Base-by-base conservation (phyloP, 2,113 vertebrate genomes). In the Hyla sarda region DNA sequence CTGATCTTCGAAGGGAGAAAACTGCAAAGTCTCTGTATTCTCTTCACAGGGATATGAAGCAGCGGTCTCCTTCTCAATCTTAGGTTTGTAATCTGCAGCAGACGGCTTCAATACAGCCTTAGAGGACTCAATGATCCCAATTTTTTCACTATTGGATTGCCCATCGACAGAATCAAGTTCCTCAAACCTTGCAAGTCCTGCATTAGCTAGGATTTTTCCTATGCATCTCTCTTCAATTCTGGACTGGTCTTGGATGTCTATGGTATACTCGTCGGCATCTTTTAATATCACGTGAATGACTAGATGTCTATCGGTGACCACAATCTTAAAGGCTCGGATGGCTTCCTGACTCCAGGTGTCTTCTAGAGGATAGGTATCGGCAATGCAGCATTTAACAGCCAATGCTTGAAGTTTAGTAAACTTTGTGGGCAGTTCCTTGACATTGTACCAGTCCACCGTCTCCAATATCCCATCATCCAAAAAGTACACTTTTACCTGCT, bases 381-480 rank as follows among this genome's bases (percentile, higher is more conserved):
- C 93, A 48, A 99, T 91, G 3, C 91, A 80, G 89, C 97, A 99
- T 88, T 91, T 96, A 58, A 97, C 82, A 45, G 97, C 96, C 88
- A 97, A 76, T 4, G 90, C 82, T 0, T 97, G 97, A 0, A 97
- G 86, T 3, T 89, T 90, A 89, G 89, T 92, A 37, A 96, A 97
- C 21, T 87, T 89, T 1, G 94, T 90, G 3, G 95, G 94, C 65
- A 99, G 89, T 72, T 90, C 91, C 48, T 90, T 93, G 28, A 99
- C 88, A 0, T 92, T 88, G 60, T 37, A 73, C 82, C 32, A 58
- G 37, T 93, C 92, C 83, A 98, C 93, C 0, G 87, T 82, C 88
- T 96, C 95, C 0, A 87, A 92, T 65, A 91, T 95, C 88, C 98
- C 97, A 79, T 91, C 93, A 88, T 99, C 98, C 6, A 97, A 88